These are phyloP conservation scores for Cryptotermes secundus DNA, from an alignment of 1,140 invertebrate species.

Conservation along the genomic window DNA sequence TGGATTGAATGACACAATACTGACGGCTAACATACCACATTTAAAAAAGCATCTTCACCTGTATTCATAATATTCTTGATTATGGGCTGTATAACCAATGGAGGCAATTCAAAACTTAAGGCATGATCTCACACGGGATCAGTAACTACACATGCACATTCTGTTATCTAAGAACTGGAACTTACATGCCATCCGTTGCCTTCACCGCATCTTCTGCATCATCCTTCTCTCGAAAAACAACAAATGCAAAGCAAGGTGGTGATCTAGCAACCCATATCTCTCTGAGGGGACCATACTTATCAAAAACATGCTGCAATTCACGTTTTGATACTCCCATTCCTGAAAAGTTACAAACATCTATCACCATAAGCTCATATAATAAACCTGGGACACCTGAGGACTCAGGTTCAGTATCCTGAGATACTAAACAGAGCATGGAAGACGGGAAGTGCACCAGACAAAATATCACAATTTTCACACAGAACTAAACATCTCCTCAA, in stretches of 20 bases:
- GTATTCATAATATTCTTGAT: too few relatives aligned
- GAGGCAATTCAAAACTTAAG: too few relatives aligned
- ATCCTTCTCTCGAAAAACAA: conserved; percentile 68
- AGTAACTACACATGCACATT: too few relatives aligned
- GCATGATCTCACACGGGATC: too few relatives aligned
- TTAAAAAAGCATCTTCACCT: too few relatives aligned
- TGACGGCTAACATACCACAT: too few relatives aligned
- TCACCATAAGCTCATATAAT: background rate
- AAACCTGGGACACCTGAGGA: background rate
- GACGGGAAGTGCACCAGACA: background rate
- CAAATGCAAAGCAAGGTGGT: conserved; percentile 69
- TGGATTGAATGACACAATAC: too few relatives aligned
- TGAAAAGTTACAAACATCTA: conserved; percentile 38
- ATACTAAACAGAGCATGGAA: background rate
- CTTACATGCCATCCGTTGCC: conserved; percentile 64
- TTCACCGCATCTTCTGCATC: conserved; percentile 67
- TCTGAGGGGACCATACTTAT: conserved; percentile 62
- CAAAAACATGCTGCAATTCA: conserved; percentile 63
- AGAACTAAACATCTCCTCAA: background rate
- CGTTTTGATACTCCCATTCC: conserved; percentile 52
- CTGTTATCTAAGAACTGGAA: conserved; percentile 20
- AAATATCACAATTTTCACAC: background rate
- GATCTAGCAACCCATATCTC: conserved; percentile 74
- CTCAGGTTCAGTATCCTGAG: too few relatives aligned
- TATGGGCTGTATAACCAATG: too few relatives aligned